Evolutionary conservation across 2,113 vertebrate genomes (phyloP), one percentile per base, ranked within the genome.

Genomic region (Pterocles burchelli): DNA sequence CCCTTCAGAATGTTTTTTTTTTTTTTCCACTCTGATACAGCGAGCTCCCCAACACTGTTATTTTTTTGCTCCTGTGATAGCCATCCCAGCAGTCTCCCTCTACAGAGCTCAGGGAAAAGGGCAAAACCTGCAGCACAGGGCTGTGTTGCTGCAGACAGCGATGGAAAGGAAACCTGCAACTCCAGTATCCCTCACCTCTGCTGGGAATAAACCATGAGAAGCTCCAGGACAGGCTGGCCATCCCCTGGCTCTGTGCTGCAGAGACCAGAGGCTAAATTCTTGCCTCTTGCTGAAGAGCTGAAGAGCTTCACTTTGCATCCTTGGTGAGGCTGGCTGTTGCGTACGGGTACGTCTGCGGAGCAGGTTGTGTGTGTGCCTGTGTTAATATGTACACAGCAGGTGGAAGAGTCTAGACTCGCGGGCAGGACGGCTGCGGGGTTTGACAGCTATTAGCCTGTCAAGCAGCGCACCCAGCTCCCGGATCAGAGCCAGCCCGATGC

Each of bases 321-420:
- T 7, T 72, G 78, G 78, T 87, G 93, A 74, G 36, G 17, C 71
- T 49, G 86, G 86, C 80, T 58, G 59, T 17, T 46, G 59, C 0
- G 0, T 18, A 10, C 0, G 10, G 76, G 29, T 66, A 33, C 5
- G 2, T 25, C 10, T 2, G 86, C 67, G 85, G 80, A 86, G 38
- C 6, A 15, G 29, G 86, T 14, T 93, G 90, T 97, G 85, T 93
- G 76, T 46, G 25, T 54, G 84, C 83, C 87, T 92, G 65, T 95
- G 93, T 51, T 81, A 65, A 73, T 94, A 33, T 89, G 92, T 89
- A 85, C 70, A 88, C 85, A 93, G 91, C 95, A 93, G 91, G 94
- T 91, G 88, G 79, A 93, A 71, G 88, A 93, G 86, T 89, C 90
- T 87, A 74, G 90, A 92, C 94, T 90, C 73, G n/a, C 2, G 12